A percentile compares a stretch with the other conserved stretches of the same genome.
Evolutionary conservation across 2,113 vertebrate genomes (phyloP).

Genomic region (Benitochromis conjunctus): DNA sequence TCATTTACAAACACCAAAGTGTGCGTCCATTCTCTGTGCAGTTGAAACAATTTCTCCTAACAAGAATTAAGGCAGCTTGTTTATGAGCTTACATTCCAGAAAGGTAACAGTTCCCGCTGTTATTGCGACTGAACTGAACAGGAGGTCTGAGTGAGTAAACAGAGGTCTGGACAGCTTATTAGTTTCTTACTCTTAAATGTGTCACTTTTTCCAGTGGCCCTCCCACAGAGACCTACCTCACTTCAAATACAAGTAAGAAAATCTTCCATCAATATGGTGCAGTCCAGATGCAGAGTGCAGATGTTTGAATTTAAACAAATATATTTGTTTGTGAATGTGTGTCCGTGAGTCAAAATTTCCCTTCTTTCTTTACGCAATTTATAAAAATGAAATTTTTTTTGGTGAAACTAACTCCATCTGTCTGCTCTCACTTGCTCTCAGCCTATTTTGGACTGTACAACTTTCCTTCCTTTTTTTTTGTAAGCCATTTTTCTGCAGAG

Average conservation of each 20-base stretch:
- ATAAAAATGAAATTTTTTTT: conserved; percentile 10
- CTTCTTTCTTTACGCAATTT: conserved; percentile 7
- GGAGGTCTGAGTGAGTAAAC: conserved; percentile 38
- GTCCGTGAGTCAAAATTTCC: conserved; percentile 13
- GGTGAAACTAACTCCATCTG: neutral
- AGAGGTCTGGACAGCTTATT: conserved; percentile 46
- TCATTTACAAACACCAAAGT: neutral
- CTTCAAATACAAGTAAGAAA: conserved; percentile 13
- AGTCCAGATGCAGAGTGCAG: neutral
- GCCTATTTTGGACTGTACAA: neutral
- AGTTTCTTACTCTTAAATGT: conserved; percentile 54
- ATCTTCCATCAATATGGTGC: neutral
- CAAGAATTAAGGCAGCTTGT: conserved; percentile 33
- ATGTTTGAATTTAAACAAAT: neutral
- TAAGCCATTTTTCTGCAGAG: conserved; percentile 2
- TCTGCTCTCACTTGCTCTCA: neutral
- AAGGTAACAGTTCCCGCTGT: conserved; percentile 49
- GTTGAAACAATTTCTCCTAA: conserved; percentile 12
- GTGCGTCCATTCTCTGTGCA: neutral
- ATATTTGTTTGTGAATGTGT: conserved; percentile 19
- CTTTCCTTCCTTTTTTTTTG: neutral
- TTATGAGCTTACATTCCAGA: conserved; percentile 59
- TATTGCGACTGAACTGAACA: conserved; percentile 29
- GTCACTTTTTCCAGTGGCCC: conserved; percentile 66
- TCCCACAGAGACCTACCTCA: conserved; percentile 48